Conservation (phyloP, 1,140 invertebrate genomes). For the Aphelenchoides besseyi region DNA sequence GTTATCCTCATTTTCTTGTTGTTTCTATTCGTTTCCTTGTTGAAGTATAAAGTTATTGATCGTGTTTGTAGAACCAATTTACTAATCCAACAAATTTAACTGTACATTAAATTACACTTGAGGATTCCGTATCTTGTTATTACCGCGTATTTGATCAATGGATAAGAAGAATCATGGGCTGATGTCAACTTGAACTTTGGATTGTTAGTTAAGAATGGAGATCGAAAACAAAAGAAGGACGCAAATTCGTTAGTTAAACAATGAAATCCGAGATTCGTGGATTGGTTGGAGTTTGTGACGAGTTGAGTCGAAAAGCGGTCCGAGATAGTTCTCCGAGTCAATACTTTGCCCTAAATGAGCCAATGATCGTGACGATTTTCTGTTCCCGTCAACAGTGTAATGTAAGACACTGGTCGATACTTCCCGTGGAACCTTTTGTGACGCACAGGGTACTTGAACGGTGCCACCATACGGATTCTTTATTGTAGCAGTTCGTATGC, state of each 20-base stretch:
- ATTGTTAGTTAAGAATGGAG: neutral
- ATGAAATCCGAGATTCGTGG: slow-evolving; percentile 2
- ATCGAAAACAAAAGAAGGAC: neutral
- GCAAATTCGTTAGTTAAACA: neutral
- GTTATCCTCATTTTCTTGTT: neutral
- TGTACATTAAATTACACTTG: too few relatives aligned
- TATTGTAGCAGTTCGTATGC: neutral
- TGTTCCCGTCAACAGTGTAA: neutral
- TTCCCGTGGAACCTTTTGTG: too few relatives aligned
- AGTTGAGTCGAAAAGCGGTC: neutral
- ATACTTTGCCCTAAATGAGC: neutral
- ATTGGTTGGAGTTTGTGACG: slow-evolving; percentile 1
- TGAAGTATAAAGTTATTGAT: too few relatives aligned
- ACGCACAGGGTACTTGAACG: too few relatives aligned
- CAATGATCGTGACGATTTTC: neutral
- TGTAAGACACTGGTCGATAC: neutral
- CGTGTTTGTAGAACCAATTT: too few relatives aligned
- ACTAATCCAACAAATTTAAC: too few relatives aligned
- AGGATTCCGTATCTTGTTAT: too few relatives aligned
- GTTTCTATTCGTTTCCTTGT: neutral
- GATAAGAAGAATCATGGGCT: neutral
- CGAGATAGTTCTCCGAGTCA: neutral
- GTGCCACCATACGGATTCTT: too few relatives aligned
- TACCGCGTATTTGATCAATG: neutral
- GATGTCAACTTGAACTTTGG: too few relatives aligned